Evolutionary conservation across 2,797 vertebrate species (phyloP).

Genomic region (Cirrhinus molitorella): DNA sequence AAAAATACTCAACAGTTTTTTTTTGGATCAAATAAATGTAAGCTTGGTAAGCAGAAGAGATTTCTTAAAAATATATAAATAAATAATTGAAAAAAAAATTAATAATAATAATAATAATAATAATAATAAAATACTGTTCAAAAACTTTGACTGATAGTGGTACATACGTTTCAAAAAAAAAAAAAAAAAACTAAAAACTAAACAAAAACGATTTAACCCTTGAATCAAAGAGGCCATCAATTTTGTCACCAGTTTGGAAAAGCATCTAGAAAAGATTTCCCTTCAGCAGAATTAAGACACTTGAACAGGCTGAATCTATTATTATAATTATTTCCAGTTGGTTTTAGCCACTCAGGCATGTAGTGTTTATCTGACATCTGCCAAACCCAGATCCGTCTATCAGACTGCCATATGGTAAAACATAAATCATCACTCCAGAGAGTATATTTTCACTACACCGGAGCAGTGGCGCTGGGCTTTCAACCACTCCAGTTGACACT

Average conservation of each 20-base stretch:
- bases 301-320: neutral
- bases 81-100: too few relatives aligned
- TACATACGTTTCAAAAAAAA: too few relatives aligned
- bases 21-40: too few relatives aligned
- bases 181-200: neutral
- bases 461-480: slow-evolving; percentile 24
- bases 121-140: too few relatives aligned
- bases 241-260: neutral
- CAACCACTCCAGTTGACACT: slow-evolving; percentile 8
- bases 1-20: too few relatives aligned
- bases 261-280: slow-evolving; percentile 11
- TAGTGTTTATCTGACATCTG: slow-evolving; percentile 52
- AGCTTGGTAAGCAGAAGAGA: too few relatives aligned
- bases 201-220: neutral
- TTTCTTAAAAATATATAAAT: too few relatives aligned
- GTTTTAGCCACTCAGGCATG: slow-evolving; percentile 51
- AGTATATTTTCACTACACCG: slow-evolving; percentile 5
- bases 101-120: too few relatives aligned
- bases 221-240: neutral
- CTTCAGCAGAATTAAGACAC: neutral
- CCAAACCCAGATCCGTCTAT: slow-evolving; percentile 54
- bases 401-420: slow-evolving; percentile 57
- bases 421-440: slow-evolving; percentile 57
- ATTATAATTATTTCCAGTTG: slow-evolving; percentile 27
- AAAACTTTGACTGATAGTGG: too few relatives aligned